Conservation (phyloP, 2,797 vertebrate genomes). For the Chaunax sp. region DNA sequence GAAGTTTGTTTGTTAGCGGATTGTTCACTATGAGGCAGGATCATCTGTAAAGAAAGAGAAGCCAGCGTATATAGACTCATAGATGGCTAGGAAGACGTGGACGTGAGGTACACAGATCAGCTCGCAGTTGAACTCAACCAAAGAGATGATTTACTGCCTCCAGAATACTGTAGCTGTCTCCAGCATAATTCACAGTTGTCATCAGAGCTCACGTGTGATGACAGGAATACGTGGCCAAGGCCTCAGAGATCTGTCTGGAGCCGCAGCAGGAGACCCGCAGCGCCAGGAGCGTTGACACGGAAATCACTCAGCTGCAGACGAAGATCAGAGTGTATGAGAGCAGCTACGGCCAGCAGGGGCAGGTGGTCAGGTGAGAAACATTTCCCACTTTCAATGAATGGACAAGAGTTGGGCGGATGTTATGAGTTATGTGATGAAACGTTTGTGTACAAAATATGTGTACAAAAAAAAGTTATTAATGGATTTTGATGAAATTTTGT, state of each 20-base stretch:
- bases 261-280: constrained; percentile 62
- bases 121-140: neutral
- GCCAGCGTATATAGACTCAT: too few relatives aligned
- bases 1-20: too few relatives aligned
- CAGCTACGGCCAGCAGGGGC: constrained; percentile 73
- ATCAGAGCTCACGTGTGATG: neutral
- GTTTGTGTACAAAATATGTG: too few relatives aligned
- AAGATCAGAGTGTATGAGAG: constrained; percentile 72
- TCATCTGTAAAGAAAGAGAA: too few relatives aligned
- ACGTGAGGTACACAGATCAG: neutral
- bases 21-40: too few relatives aligned
- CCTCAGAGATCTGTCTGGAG: constrained; percentile 70
- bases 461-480: too few relatives aligned
- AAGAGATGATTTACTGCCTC: constrained; percentile 2
- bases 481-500: too few relatives aligned
- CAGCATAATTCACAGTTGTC: constrained; percentile 6
- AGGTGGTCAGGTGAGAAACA: constrained; percentile 71
- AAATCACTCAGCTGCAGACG: constrained; percentile 74
- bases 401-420: too few relatives aligned
- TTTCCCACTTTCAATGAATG: neutral
- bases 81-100: too few relatives aligned
- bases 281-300: constrained; percentile 67
- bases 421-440: too few relatives aligned
- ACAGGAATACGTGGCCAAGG: constrained; percentile 62
- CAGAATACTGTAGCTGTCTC: neutral